These are phyloP conservation scores for Gastracanthus pulcherrimus DNA, from an alignment of 2,888 invertebrate genomes.

Conservation along the genomic window DNA sequence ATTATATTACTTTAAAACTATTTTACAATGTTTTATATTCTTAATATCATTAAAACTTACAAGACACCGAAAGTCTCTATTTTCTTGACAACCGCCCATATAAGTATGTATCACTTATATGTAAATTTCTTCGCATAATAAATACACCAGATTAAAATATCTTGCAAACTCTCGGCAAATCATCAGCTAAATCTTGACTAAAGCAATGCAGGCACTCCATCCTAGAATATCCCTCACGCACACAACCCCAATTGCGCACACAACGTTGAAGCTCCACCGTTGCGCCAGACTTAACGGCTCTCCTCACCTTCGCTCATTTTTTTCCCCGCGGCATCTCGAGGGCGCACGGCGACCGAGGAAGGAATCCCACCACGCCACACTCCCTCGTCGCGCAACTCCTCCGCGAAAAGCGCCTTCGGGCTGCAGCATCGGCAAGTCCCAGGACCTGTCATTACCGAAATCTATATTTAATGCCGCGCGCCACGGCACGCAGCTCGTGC, in stretches of 20 bases:
- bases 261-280: constrained; percentile 16
- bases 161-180: background rate
- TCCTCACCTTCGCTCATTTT: background rate
- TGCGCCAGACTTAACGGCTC: background rate
- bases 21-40: too few relatives aligned
- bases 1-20: too few relatives aligned
- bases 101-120: too few relatives aligned
- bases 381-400: constrained; percentile 10
- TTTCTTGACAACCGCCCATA: too few relatives aligned
- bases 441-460: constrained; percentile 66
- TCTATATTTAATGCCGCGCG: constrained; percentile 65
- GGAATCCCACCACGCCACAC: background rate
- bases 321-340: constrained; percentile 18
- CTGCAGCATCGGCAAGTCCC: constrained; percentile 57
- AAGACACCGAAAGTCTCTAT: too few relatives aligned
- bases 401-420: constrained; percentile 50
- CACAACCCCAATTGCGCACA: background rate
- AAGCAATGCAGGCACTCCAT: background rate
- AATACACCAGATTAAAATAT: background rate
- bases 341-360: background rate
- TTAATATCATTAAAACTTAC: too few relatives aligned
- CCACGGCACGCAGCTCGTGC: constrained; percentile 59
- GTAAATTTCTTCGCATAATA: too few relatives aligned
- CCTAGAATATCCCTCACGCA: background rate
- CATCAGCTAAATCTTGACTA: background rate